These are phyloP conservation scores for Nematopogon swammerdamellus DNA, from an alignment of 2,888 invertebrate genomes.

Conservation along the genomic window DNA sequence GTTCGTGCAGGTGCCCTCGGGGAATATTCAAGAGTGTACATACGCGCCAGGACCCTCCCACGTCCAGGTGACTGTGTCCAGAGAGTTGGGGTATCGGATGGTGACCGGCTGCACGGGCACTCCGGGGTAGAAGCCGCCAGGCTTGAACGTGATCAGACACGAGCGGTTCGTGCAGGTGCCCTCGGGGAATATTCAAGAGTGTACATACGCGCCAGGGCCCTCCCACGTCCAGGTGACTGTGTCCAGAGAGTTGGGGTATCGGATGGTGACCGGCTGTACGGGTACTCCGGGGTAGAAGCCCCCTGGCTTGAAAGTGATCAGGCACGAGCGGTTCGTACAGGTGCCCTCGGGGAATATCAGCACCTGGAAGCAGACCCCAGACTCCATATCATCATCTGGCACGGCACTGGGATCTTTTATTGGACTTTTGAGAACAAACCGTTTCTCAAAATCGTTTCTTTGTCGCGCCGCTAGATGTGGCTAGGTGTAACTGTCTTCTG, in stretches of 20 bases:
- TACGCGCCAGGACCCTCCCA: slow-evolving; percentile 95
- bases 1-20: too few species aligned
- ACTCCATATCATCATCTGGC: too few species aligned
- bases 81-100: slow-evolving; percentile 84
- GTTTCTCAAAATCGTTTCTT: too few species aligned
- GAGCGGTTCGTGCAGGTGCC: too few species aligned
- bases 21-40: slow-evolving; percentile 47
- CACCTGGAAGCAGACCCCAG: slow-evolving; percentile 55
- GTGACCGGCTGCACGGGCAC: slow-evolving; percentile 95
- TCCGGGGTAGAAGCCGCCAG: slow-evolving; percentile 93
- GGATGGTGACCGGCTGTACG: slow-evolving; percentile 89
- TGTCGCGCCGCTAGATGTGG: too few species aligned
- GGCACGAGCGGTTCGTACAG: slow-evolving; percentile 88
- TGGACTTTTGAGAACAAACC: too few species aligned
- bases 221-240: slow-evolving; percentile 95
- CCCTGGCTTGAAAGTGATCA: slow-evolving; percentile 88
- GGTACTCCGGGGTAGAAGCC: slow-evolving; percentile 96
- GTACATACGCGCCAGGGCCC: slow-evolving; percentile 91
- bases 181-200: not conserved
- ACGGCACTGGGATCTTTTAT: too few species aligned
- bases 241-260: slow-evolving; percentile 86
- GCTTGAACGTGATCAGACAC: slow-evolving; percentile 85
- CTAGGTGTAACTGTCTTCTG: too few species aligned
- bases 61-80: slow-evolving; percentile 89
- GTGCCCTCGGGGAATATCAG: slow-evolving; percentile 96